These are phyloP conservation scores for Caenorhabditis virilis DNA, from an alignment of 2,888 invertebrate species.

Conservation along the genomic window DNA sequence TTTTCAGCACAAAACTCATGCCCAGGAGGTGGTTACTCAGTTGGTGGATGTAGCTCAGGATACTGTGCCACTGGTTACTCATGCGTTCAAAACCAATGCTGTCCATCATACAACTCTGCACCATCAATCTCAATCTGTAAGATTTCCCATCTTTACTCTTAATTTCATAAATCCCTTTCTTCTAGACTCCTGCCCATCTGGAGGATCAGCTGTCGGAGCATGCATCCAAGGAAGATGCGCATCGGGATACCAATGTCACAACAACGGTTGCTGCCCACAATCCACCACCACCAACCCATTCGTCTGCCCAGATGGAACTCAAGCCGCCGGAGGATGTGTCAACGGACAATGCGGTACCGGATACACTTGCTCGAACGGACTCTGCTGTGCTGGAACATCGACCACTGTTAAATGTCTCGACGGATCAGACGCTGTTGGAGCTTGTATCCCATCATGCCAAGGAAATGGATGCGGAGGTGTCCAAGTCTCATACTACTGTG, in stretches of 20 bases:
- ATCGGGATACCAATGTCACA: constrained; percentile 57
- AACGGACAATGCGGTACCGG: constrained; percentile 67
- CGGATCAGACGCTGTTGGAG: constrained; percentile 61
- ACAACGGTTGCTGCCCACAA: constrained; percentile 50
- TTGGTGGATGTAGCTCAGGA: constrained; percentile 58
- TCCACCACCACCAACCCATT: constrained; percentile 54
- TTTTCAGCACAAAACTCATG: constrained; percentile 50
- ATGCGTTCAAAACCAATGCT: constrained; percentile 56
- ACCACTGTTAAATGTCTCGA: constrained; percentile 62
- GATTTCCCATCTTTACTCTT: constrained; percentile 3
- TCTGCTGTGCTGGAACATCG: constrained; percentile 66
- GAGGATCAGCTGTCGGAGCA: constrained; percentile 51
- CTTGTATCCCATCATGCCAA: constrained; percentile 57
- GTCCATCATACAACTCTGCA: constrained; percentile 48
- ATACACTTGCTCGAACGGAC: constrained; percentile 67
- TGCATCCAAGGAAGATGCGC: constrained; percentile 57
- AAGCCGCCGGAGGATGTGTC: constrained; percentile 68
- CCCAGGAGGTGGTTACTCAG: constrained; percentile 57
- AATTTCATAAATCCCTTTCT: neutral
- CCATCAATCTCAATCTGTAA: constrained; percentile 47
- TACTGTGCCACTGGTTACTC: constrained; percentile 60
- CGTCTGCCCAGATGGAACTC: constrained; percentile 68
- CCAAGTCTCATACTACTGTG: constrained; percentile 59
- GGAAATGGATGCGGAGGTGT: constrained; percentile 56
- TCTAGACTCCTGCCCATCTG: constrained; percentile 56